A percentile compares a stretch with the other conserved stretches of the same genome.
phyloP scores from a whole-genome alignment of 1,140 invertebrate species.

The Achatina immaculata region DNA sequence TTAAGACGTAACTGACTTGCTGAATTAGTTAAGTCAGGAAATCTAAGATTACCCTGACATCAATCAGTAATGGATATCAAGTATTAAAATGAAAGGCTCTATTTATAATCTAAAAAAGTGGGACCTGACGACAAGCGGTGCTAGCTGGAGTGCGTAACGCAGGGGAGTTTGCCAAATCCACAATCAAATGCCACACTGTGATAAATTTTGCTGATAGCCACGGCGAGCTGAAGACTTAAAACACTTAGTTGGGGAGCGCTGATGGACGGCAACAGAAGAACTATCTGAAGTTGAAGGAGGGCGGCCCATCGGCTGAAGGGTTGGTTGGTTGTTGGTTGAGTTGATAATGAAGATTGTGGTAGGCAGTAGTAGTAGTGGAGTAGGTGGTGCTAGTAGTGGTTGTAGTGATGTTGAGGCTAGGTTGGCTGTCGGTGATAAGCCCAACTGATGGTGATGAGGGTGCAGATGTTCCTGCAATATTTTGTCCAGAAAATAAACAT shows the following conservation, averaged over 20 bases:
- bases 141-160: neutral
- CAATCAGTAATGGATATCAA: too few species aligned
- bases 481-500: conserved; percentile 30
- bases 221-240: conserved; percentile 5
- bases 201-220: conserved; percentile 2
- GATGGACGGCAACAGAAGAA: conserved; percentile 13
- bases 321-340: conserved; percentile 19
- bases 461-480: conserved; percentile 18
- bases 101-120: neutral
- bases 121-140: neutral
- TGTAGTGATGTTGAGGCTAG: conserved; percentile 24
- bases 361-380: conserved; percentile 28
- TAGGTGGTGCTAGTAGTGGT: conserved; percentile 27
- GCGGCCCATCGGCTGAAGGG: neutral
- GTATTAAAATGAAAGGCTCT: too few species aligned
- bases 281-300: neutral
- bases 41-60: too few species aligned
- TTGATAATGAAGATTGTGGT: conserved; percentile 3
- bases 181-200: neutral
- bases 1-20: too few species aligned
- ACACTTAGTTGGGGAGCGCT: conserved; percentile 9
- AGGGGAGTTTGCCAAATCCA: neutral
- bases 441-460: conserved; percentile 29
- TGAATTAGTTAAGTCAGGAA: too few species aligned
- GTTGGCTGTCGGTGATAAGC: conserved; percentile 24